phyloP scores from a whole-genome alignment of 2,797 vertebrate species.

The Phaenicophaeus curvirostris region DNA sequence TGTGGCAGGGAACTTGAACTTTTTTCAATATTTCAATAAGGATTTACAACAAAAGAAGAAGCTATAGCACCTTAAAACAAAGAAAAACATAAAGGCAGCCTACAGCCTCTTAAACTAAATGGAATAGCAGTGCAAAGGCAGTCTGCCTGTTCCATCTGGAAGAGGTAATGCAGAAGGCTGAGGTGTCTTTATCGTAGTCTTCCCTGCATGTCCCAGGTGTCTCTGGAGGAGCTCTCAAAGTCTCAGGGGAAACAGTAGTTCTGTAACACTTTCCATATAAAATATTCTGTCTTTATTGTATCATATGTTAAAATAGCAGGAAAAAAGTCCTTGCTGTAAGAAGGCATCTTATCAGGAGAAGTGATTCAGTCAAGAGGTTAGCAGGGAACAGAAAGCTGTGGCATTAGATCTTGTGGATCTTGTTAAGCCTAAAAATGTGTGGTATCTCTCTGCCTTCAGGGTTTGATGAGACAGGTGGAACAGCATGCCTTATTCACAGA shows the following conservation, averaged over 20 bases:
- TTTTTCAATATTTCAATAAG: background rate
- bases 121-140: background rate
- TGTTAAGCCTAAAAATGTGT: background rate
- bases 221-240: background rate
- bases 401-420: background rate
- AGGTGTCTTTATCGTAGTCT: background rate
- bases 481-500: background rate
- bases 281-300: background rate
- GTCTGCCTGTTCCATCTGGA: background rate
- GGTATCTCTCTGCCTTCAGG: background rate
- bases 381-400: background rate
- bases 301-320: background rate
- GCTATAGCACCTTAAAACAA: background rate
- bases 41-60: background rate
- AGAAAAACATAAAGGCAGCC: background rate
- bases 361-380: background rate
- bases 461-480: background rate
- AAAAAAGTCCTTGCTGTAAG: background rate
- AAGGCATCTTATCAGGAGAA: background rate
- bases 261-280: background rate
- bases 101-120: background rate
- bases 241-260: background rate
- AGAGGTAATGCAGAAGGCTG: background rate
- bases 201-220: background rate
- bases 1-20: background rate